Evolutionary conservation across 2,113 vertebrate species (phyloP).

Genomic region (Pheucticus melanocephalus): DNA sequence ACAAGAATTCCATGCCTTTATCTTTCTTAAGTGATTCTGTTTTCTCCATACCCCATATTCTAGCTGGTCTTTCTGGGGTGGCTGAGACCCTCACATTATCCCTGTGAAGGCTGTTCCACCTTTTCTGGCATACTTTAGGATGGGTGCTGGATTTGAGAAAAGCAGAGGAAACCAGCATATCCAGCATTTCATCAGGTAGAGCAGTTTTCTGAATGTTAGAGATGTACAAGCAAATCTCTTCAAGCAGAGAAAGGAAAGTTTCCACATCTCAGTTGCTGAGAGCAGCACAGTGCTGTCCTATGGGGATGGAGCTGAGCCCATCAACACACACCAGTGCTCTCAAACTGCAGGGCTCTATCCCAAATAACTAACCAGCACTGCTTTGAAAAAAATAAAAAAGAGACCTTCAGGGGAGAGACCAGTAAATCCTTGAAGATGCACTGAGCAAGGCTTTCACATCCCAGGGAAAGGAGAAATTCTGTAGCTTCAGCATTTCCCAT

Average conservation of each 20-base stretch:
- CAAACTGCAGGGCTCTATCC: not conserved
- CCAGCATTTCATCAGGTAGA: not conserved
- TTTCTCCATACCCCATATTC: not conserved
- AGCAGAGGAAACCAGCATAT: not conserved
- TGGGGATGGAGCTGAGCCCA: not conserved
- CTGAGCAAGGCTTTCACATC: not conserved
- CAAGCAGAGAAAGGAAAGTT: not conserved
- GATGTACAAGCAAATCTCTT: not conserved
- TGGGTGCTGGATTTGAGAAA: not conserved
- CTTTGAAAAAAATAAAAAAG: not conserved
- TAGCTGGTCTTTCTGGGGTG: not conserved
- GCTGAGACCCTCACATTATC: not conserved
- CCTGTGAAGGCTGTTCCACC: not conserved
- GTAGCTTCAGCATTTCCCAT: constrained; percentile 3
- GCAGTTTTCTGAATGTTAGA: not conserved
- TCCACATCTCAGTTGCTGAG: not conserved
- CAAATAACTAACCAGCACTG: not conserved
- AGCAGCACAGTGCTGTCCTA: fast-evolving
- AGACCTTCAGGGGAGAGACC: not conserved
- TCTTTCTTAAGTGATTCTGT: not conserved
- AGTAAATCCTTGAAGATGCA: constrained; percentile 7
- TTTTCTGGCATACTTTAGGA: not conserved
- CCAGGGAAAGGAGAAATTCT: not conserved
- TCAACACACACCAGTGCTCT: not conserved
- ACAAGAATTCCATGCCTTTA: not conserved